A percentile compares a stretch with the other conserved stretches of the same genome.
Conservation (phyloP, 2,797 vertebrate species). For the Argentina silus region DNA sequence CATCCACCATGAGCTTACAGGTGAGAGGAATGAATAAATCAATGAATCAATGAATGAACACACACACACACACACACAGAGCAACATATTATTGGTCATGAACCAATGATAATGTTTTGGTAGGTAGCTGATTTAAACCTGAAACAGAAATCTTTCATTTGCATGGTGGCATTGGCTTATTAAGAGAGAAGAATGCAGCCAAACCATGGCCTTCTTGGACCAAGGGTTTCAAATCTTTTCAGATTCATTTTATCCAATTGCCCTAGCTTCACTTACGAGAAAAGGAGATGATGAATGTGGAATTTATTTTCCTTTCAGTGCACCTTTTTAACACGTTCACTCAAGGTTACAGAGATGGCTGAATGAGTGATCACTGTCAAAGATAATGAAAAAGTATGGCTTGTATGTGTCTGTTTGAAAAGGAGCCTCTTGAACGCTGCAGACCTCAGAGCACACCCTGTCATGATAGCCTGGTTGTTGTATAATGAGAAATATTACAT, state of each 20-base stretch:
- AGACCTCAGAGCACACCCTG: constrained; percentile 33
- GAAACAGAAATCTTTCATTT: not conserved
- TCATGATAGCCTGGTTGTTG: constrained; percentile 48
- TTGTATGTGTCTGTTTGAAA: constrained; percentile 35
- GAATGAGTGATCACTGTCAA: constrained; percentile 48
- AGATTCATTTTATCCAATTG: constrained; percentile 9
- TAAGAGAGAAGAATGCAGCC: not conserved
- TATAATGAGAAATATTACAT: constrained; percentile 49
- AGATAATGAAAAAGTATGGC: constrained; percentile 23
- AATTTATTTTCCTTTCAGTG: constrained; percentile 20
- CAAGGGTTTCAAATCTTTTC: not conserved
- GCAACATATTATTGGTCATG: not conserved
- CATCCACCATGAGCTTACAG: constrained; percentile 94
- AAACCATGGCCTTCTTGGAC: not conserved
- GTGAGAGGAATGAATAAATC: constrained; percentile 67
- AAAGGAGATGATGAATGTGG: constrained; percentile 39
- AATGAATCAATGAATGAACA: not conserved
- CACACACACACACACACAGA: not conserved
- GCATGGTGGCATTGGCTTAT: not conserved
- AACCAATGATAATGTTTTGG: not conserved
- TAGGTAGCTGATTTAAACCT: not conserved
- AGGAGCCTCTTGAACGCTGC: constrained; percentile 50
- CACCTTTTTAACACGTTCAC: constrained; percentile 41
- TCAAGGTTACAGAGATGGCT: constrained; percentile 49
- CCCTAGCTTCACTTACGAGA: constrained; percentile 10